Evolutionary conservation across 2,888 invertebrate genomes (phyloP), one percentile per base, ranked within the genome.

Genomic region (Apoda limacodes): DNA sequence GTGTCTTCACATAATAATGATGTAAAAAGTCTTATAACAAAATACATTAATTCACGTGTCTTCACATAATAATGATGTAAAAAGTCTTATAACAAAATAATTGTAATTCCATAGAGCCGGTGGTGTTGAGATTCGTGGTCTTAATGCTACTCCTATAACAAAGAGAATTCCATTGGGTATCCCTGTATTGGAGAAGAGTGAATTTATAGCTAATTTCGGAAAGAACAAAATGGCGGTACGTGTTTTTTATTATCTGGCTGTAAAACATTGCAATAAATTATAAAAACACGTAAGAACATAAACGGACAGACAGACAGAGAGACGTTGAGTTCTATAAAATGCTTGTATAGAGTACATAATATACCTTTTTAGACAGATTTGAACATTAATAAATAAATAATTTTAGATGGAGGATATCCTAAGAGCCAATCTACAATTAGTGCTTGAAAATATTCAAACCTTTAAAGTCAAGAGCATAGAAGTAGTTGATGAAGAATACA

Each of bases 141-240:
- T 94, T 1, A 86, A 88, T 43, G 91, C 91, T 0, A 89, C 87
- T 33, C 83, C 89, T 0, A 92, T 94, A 22, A 83, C 89, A 1
- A 82, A 87, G 42, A 84, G 85, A 25, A 75, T 85, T 37, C 85
- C 86, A 10, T 83, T 89, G 13, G 87, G 87, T 7, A 80, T 87
- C n/a, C 92, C 93, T 2, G 86, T 91, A 1, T 63, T 93, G 12
- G 93, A 94, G 60, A 85, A 85, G 56, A 89, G 89, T 54, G 74
- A 82, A 36, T 93, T 93, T 52, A 56, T 92, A 5, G 84, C 92
- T 0, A 86, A 90, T 60, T 69, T 55, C 35, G 67, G 65, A 36
- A 68, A 68, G 23, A 45, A 46, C 13, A 70, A 71, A 47, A 69
- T 78, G 65, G 63, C 56, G 60, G 78, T 78, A 46, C 40, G 25